Evolutionary conservation across 2,888 invertebrate genomes (phyloP), one percentile per base, ranked within the genome.

Genomic region (Beris chalybata): DNA sequence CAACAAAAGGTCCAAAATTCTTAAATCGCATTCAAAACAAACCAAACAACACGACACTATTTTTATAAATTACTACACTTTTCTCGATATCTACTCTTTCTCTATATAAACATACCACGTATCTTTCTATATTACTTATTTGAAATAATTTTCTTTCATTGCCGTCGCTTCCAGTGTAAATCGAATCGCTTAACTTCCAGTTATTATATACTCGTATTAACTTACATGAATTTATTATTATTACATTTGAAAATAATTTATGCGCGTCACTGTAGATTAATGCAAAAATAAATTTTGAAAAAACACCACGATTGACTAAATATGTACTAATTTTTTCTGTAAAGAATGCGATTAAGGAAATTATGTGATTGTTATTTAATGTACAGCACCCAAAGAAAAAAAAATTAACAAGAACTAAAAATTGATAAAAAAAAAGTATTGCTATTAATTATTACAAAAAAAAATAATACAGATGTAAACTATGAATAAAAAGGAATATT

Each of bases 401-500:
- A 38, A 52, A 50, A 38, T 29, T 38, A 50, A 63, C 13, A 29
- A 54, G 64, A 56, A 30, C 31, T 64, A 53, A 53, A 53, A 55
- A 52, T 13, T 64, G 45, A 61, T 61, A 22, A 47, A 53, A 50
- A 13, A 31, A 52, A 47, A 44, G 32, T 53, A 53, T 66, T 31
- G 58, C 52, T 66, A 66, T 58, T 58, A 56, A 59, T 53, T 31
- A 58, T 32, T 54, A 54, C 52, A 47, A 54, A 56, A 48, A 55
- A 31, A 64, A 43, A 56, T 30, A 44, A 66, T 58, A 59, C 32
- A 59, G 53, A 52, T 50, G 56, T 56, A 65, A 55, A 56, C 32
- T 56, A 65, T 65, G 56, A 64, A 50, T 55, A 64, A 61, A 65
- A 67, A 47, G 31, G 64, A 67, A 63, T 63, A 66, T 64, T 64